A percentile compares a stretch with the other conserved stretches of the same genome.
phyloP scores from a whole-genome alignment of 2,113 vertebrate species.

The Corythornis madagascariensis region DNA sequence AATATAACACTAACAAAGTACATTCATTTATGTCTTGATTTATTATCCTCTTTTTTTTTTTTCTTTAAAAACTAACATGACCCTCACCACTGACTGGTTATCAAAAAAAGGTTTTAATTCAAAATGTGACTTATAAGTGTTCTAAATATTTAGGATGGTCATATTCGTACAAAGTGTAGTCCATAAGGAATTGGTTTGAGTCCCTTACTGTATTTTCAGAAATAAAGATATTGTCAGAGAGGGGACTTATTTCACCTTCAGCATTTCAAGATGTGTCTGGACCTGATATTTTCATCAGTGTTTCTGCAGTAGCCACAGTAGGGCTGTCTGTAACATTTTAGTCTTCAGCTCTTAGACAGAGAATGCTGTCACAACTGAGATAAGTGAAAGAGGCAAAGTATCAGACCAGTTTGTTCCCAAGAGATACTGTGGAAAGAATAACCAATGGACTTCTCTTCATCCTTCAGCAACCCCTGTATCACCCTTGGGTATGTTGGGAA shows the following conservation, averaged over 20 bases:
- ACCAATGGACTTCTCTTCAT: not conserved
- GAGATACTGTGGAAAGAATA: not conserved
- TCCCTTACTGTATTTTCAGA: not conserved
- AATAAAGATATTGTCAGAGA: not conserved
- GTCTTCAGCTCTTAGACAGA: not conserved
- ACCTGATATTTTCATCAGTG: not conserved
- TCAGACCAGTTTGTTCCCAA: not conserved
- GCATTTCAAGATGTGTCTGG: not conserved
- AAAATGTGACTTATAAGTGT: not conserved
- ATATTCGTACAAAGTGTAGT: not conserved
- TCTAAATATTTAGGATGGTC: not conserved
- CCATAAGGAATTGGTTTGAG: not conserved
- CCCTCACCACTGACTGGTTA: not conserved
- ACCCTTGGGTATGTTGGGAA: not conserved
- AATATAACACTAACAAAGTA: not conserved
- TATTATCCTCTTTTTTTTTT: not conserved
- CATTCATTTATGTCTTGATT: not conserved
- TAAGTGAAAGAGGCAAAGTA: not conserved
- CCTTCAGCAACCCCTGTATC: not conserved
- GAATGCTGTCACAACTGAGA: not conserved
- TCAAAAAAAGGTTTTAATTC: not conserved
- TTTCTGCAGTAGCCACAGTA: not conserved
- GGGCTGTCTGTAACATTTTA: not conserved
- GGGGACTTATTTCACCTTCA: not conserved
- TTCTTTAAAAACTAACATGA: not conserved